Percentiles rank a stretch among this genome's conserved stretches.
phyloP scores from a whole-genome alignment of 1,140 invertebrate genomes.

The Danaus plexippus region DNA sequence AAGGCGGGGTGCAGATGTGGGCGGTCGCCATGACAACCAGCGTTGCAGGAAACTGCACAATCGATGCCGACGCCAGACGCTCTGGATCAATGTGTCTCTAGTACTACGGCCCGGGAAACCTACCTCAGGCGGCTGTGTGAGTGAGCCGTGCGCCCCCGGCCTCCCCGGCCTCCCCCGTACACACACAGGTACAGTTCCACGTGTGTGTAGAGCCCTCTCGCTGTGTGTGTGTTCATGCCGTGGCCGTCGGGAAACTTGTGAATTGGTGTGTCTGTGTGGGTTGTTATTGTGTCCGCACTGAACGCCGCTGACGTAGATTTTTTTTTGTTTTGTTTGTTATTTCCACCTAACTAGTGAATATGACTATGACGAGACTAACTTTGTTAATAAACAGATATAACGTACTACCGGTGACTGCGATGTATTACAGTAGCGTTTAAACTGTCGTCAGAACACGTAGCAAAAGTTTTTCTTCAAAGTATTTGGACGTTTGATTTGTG shows the following conservation, averaged over 20 bases:
- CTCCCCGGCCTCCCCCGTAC: constrained; percentile 18
- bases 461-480: no score
- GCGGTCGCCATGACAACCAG: constrained; percentile 56
- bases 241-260: constrained; percentile 55
- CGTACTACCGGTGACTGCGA: no score
- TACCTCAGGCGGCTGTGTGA: constrained; percentile 38
- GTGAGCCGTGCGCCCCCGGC: constrained; percentile 18
- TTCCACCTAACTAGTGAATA: no score
- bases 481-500: no score
- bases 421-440: no score
- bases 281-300: constrained; percentile 44
- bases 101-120: constrained; percentile 67
- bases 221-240: constrained; percentile 31
- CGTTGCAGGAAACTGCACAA: constrained; percentile 69
- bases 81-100: constrained; percentile 71
- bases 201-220: constrained; percentile 14
- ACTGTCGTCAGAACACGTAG: no score
- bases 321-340: constrained; percentile 65
- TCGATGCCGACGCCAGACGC: constrained; percentile 65
- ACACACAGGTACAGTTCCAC: constrained; percentile 27
- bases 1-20: constrained; percentile 49
- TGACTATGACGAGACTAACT: no score
- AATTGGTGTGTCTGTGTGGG: constrained; percentile 56
- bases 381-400: no score
- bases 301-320: constrained; percentile 32